Conservation (phyloP, 2,888 invertebrate genomes). For the Phengaris alcon region DNA sequence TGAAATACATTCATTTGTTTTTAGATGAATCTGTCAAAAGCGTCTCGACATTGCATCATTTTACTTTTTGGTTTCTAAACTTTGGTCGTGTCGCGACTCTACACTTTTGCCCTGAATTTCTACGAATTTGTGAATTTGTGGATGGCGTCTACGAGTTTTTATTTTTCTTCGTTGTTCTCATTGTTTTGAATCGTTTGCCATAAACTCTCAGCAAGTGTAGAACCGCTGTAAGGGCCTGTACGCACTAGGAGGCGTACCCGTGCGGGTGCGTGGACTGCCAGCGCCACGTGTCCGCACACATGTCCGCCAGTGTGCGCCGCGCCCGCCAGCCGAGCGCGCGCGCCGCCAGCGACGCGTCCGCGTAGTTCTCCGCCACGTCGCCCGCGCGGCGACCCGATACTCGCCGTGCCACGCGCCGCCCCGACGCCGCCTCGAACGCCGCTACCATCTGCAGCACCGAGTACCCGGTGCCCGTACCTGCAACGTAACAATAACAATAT, state of each 20-base stretch:
- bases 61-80: no score
- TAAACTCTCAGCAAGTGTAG: background rate
- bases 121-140: no score
- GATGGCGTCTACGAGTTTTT: no score
- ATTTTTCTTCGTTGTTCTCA: no score
- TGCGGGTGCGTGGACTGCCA: conserved; percentile 92
- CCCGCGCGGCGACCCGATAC: conserved; percentile 87
- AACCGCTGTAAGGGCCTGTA: background rate
- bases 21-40: background rate
- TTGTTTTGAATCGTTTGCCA: no score
- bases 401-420: conserved; percentile 84
- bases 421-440: conserved; percentile 88
- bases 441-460: conserved; percentile 92
- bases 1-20: background rate
- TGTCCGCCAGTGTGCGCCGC: conserved; percentile 85
- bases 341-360: conserved; percentile 87
- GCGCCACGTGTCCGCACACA: conserved; percentile 93
- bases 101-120: no score
- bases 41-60: no score
- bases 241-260: conserved; percentile 70
- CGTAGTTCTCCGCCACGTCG: conserved; percentile 91
- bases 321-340: conserved; percentile 91
- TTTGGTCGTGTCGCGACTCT: no score
- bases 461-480: conserved; percentile 87
- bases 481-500: background rate